Evolutionary conservation across 2,888 invertebrate genomes (phyloP), one percentile per base, ranked within the genome.

Genomic region (Tridacna gigas): DNA sequence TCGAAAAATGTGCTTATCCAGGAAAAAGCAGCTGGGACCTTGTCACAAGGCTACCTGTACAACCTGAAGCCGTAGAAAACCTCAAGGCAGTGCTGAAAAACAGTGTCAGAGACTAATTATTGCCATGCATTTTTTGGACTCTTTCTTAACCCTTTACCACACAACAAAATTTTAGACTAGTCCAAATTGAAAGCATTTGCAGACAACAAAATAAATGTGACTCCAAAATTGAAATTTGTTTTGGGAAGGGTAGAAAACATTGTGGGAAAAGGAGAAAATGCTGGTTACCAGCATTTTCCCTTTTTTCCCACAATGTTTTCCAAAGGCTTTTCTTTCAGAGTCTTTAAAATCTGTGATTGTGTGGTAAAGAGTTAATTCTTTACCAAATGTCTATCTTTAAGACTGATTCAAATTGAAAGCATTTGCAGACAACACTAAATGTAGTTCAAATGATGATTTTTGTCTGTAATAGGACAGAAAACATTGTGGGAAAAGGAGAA

Each of bases 1-100:
- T 90, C n/a, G 75, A 88, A 60, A 83, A 89, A 7, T 90, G 90
- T 85, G 86, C 89, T 5, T 86, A 79, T 60, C 90, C 90, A 13
- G 75, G 61, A 12, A 56, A 71, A 9, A 78, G 67, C 63, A 85
- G 79, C 18, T 48, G 74, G 0, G 74, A 80, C 3, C 77, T 85
- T 18, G 82, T 78, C 48, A 86, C 86, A 2, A 73, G 88, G n/a
- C 48, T 67, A 47, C 77, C 66, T 61, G 73, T 88, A 13, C n/a
- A 82, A 13, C 63, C 66, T 20, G 84, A 84, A n/a, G 77, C 84
- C 13, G 79, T 84, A n/a, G 83, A 84, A 73, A 80, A 77, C 73
- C 82, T 89, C 13, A 76, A 82, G 76, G 65, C 78, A n/a, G 69
- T 89, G 28, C 69, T 89, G 60, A 66, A 61, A 61, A 75, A 83